A percentile compares a stretch with the other conserved stretches of the same genome.
phyloP scores from a whole-genome alignment of 2,888 invertebrate genomes.

The Eupithecia centaureata region DNA sequence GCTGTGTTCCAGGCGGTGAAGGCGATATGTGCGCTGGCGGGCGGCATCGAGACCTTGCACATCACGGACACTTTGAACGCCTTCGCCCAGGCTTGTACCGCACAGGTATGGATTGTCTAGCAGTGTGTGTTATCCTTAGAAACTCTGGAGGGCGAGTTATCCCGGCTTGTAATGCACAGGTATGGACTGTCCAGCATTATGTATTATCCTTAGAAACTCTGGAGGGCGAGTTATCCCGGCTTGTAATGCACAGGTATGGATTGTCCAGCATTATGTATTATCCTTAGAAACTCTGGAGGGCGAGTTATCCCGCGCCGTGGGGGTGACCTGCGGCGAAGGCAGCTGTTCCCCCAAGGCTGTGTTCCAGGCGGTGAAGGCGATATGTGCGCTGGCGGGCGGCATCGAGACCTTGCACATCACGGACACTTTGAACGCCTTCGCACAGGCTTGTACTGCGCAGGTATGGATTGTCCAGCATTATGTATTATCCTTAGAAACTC shows the following conservation, averaged over 20 bases:
- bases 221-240: too few species aligned
- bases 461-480: too few species aligned
- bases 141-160: too few species aligned
- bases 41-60: slow-evolving; percentile 94
- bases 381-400: slow-evolving; percentile 94
- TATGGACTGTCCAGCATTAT: too few species aligned
- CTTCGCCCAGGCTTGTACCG: slow-evolving; percentile 84
- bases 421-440: slow-evolving; percentile 87
- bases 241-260: too few species aligned
- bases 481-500: too few species aligned
- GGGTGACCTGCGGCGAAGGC: slow-evolving; percentile 84
- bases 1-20: slow-evolving; percentile 95
- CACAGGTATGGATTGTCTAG: slow-evolving; percentile 71
- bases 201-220: too few species aligned
- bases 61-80: slow-evolving; percentile 90
- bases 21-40: slow-evolving; percentile 94
- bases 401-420: slow-evolving; percentile 95
- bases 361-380: slow-evolving; percentile 95
- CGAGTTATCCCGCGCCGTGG: slow-evolving; percentile 90
- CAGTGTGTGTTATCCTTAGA: too few species aligned
- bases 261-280: too few species aligned
- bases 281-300: slow-evolving; percentile 90
- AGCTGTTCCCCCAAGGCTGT: slow-evolving; percentile 84
- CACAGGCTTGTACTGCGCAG: slow-evolving; percentile 83
- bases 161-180: too few species aligned